Conservation (phyloP, 2,888 invertebrate species). For the Microctonus brassicae region DNA sequence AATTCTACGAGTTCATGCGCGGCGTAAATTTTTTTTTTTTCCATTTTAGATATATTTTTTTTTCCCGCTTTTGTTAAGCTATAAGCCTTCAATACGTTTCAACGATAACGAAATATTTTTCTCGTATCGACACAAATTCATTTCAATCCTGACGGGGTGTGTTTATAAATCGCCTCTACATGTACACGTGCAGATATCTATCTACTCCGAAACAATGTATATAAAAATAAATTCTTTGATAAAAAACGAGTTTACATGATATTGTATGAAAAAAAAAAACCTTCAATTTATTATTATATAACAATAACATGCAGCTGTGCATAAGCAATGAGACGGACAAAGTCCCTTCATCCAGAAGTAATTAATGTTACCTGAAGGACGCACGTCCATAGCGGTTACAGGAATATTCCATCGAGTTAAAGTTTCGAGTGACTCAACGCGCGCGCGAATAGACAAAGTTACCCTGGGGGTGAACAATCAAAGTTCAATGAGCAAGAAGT, state of each 20-base stretch:
- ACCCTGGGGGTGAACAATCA: conserved; percentile 15
- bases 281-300: not conserved
- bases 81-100: conserved; percentile 18
- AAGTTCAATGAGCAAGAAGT: conserved; percentile 33
- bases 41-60: not conserved
- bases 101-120: conserved; percentile 4
- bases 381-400: conserved; percentile 8
- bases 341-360: not conserved
- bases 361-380: conserved; percentile 12
- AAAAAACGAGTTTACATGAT: too few relatives aligned
- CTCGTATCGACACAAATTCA: not conserved
- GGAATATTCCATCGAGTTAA: conserved; percentile 19
- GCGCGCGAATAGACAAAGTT: conserved; percentile 17
- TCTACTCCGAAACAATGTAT: too few relatives aligned
- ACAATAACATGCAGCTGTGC: not conserved
- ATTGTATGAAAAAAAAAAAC: too few relatives aligned
- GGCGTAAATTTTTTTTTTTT: not conserved
- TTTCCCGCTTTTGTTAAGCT: not conserved
- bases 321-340: not conserved
- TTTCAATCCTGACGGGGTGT: conserved; percentile 5
- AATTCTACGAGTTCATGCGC: not conserved
- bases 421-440: conserved; percentile 18
- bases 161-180: not conserved
- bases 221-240: too few relatives aligned
- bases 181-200: not conserved